Conservation (phyloP, 2,113 vertebrate genomes). For the Lophura nycthemera region DNA sequence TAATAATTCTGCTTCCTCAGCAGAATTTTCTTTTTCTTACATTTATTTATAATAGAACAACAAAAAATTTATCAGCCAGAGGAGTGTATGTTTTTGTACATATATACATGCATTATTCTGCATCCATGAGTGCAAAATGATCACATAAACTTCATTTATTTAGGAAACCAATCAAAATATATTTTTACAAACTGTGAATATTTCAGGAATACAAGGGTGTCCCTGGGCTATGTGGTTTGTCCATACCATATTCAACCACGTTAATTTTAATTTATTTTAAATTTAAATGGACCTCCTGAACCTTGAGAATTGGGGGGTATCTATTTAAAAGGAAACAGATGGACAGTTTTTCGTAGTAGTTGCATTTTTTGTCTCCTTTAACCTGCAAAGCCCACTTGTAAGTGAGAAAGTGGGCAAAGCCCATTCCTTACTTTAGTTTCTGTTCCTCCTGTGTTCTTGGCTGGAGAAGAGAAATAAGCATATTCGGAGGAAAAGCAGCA, state of each 20-base stretch:
- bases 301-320: background rate
- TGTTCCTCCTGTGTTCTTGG: background rate
- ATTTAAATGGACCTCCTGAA: background rate
- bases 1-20: background rate
- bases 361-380: background rate
- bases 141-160: background rate
- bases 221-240: background rate
- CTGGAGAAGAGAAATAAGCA: constrained; percentile 1
- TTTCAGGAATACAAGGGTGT: background rate
- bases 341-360: background rate
- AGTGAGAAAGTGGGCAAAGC: background rate
- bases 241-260: background rate
- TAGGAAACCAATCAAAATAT: background rate
- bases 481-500: background rate
- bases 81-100: background rate
- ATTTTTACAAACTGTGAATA: background rate
- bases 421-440: background rate
- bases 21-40: background rate
- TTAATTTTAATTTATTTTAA: background rate
- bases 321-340: background rate
- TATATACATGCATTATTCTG: background rate
- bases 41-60: background rate
- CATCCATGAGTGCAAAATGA: background rate
- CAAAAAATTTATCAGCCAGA: background rate
- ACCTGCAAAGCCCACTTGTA: background rate